Base-by-base conservation (phyloP, 2,797 vertebrate genomes). In the Chrysocyon brachyurus region DNA sequence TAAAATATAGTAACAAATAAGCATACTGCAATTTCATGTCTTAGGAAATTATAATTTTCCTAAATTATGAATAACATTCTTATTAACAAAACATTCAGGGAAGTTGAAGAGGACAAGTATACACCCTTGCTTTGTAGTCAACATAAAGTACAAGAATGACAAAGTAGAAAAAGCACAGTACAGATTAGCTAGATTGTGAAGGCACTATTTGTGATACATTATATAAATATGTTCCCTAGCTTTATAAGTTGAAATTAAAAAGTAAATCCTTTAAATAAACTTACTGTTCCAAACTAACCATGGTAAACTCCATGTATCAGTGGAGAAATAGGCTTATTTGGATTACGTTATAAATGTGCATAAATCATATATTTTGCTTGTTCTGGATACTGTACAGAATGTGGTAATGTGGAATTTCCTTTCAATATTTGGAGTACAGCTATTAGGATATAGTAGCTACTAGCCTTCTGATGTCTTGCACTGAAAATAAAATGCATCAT, bases 401-500 rank as follows among this genome's bases (percentile, higher is more conserved):
- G 89, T 87, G 21, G 6, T 82, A 24, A 94, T 78, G 22, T 61
- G 16, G 12, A 93, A 92, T 96, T 96, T 95, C 33, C 52, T 94
- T 94, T 97, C 84, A 85, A 70, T 90, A 91, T 96, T 82, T 93
- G 22, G 56, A 90, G 14, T 82, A 77, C 49, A 78, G 63, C 52
- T 97, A 72, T 93, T 93, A 96, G 63, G 56, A 90, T 92, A 91
- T 7, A 91, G 78, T 91, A 77, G n/a, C 28, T 89, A 22, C 54
- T 95, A 83, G 56, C 11, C 88, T 83, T 88, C 56, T 96, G 82
- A 97, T 28, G 70, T 92, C 22, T 94, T 96, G 64, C 28, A 90
- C 56, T 96, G 91, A 95, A 97, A 97, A 97, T 87, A 91, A 92
- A 95, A 90, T 72, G 16, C 49, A 90, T 91, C 57, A 93, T 85